Evolutionary conservation across 1,140 invertebrate genomes (phyloP).

Genomic region (Branchinecta lynchi): DNA sequence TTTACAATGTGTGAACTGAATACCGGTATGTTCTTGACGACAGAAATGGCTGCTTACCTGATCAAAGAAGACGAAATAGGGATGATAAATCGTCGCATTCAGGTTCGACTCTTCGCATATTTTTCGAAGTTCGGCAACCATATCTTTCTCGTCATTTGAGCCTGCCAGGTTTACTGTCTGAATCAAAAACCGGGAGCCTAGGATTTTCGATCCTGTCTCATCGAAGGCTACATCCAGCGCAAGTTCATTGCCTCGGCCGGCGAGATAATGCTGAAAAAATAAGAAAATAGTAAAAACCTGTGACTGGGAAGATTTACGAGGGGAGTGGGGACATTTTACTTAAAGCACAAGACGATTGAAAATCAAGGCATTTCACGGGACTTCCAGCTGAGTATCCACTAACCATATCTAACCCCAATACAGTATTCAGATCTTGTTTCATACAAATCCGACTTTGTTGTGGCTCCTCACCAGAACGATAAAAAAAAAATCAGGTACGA

Average conservation of each 20-base stretch:
- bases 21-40: neutral
- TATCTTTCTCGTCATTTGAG: slow-evolving; percentile 77
- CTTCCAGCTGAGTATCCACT: too few species aligned
- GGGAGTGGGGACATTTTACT: too few species aligned
- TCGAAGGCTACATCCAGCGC: slow-evolving; percentile 72
- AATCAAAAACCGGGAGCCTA: slow-evolving; percentile 69
- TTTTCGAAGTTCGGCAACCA: slow-evolving; percentile 60
- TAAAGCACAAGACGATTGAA: too few species aligned
- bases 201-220: slow-evolving; percentile 49
- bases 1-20: neutral
- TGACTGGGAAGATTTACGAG: too few species aligned
- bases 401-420: too few species aligned
- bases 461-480: too few species aligned
- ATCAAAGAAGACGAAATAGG: slow-evolving; percentile 89
- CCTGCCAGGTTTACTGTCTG: slow-evolving; percentile 77
- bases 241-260: slow-evolving; percentile 47
- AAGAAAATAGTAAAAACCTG: slow-evolving; percentile 14
- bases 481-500: too few species aligned
- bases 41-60: slow-evolving; percentile 38
- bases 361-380: too few species aligned
- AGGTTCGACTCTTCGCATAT: slow-evolving; percentile 60
- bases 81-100: slow-evolving; percentile 81
- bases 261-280: slow-evolving; percentile 46
- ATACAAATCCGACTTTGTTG: too few species aligned
- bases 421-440: too few species aligned